Evolutionary conservation across 2,113 vertebrate species (phyloP).

Genomic region (Chelonoidis abingdonii): DNA sequence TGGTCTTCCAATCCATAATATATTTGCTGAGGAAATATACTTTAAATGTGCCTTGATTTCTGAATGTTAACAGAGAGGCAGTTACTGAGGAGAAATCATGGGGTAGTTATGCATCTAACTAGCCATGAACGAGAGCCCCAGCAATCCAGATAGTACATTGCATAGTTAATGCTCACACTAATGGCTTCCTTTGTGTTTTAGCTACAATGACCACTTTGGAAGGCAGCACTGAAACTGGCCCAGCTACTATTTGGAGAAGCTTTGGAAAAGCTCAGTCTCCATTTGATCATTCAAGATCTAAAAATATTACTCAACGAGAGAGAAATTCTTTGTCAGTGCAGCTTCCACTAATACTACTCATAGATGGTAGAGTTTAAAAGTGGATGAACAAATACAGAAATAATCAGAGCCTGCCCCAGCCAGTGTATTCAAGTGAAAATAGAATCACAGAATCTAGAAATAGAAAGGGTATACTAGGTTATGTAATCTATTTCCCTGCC

Average conservation of each 20-base stretch:
- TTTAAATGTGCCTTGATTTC: not conserved
- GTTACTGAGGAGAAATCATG: not conserved
- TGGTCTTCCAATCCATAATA: not conserved
- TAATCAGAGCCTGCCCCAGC: not conserved
- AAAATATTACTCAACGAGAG: not conserved
- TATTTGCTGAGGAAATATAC: not conserved
- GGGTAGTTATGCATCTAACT: not conserved
- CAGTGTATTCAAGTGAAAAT: not conserved
- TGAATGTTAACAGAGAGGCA: fast-evolving
- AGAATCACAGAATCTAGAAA: not conserved
- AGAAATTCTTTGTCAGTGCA: not conserved
- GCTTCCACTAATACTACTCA: not conserved
- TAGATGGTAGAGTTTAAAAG: constrained; percentile 24
- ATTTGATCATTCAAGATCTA: not conserved
- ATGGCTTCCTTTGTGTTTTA: not conserved
- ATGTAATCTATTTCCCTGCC: not conserved
- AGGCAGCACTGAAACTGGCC: not conserved
- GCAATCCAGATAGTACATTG: not conserved
- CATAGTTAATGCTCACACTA: not conserved
- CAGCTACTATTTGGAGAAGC: not conserved
- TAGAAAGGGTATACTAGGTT: not conserved
- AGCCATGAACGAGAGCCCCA: not conserved
- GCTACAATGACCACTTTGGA: not conserved
- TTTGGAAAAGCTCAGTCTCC: not conserved
- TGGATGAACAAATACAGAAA: not conserved